A percentile compares a stretch with the other conserved stretches of the same genome.
These are phyloP conservation scores for Palythoa grandis DNA, from an alignment of 92 coral and sea anemone genomes.

Conservation along the genomic window DNA sequence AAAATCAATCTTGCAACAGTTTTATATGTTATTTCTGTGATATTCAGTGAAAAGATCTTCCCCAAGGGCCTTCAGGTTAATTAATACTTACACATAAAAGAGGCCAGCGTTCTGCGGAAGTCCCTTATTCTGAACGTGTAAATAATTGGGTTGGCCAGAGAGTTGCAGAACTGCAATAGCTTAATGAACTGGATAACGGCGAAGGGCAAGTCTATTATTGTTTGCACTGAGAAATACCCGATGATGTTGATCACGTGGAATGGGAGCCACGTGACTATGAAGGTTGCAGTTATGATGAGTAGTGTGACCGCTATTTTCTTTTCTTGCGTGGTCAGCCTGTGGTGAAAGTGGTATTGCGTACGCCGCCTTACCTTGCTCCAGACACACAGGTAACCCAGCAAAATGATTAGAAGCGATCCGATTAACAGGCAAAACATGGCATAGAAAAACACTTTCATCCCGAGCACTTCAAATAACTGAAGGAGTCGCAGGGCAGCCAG, in stretches of 20 bases:
- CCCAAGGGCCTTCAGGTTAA: too few relatives aligned
- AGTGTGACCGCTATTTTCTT: conserved; percentile 77
- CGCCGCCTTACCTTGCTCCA: conserved; percentile 80
- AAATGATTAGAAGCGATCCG: conserved; percentile 61
- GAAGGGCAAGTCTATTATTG: conserved; percentile 50
- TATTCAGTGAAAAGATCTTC: too few relatives aligned
- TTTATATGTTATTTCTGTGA: too few relatives aligned
- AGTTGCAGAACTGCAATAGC: conserved; percentile 82
- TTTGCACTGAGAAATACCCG: conserved; percentile 59
- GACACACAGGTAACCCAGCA: conserved; percentile 67
- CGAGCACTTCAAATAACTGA: conserved; percentile 42
- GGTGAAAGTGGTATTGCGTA: conserved; percentile 57
- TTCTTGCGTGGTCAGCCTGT: conserved; percentile 73
- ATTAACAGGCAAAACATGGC: conserved; percentile 66
- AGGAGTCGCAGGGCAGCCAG: conserved; percentile 66
- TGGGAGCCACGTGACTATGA: conserved; percentile 81
- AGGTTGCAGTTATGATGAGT: conserved; percentile 71
- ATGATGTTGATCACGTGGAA: conserved; percentile 77
- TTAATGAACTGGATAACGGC: conserved; percentile 71
- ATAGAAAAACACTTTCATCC: conserved; percentile 56
- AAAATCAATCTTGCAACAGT: too few relatives aligned
- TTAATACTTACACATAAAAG: conserved; percentile 43
- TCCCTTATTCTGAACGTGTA: conserved; percentile 85
- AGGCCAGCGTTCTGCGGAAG: conserved; percentile 68
- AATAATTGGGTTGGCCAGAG: conserved; percentile 75